A percentile compares a stretch with the other conserved stretches of the same genome.
Conservation (phyloP, 35 echinoderm and acorn worm species). For the Strongylocentrotus purpuratus region DNA sequence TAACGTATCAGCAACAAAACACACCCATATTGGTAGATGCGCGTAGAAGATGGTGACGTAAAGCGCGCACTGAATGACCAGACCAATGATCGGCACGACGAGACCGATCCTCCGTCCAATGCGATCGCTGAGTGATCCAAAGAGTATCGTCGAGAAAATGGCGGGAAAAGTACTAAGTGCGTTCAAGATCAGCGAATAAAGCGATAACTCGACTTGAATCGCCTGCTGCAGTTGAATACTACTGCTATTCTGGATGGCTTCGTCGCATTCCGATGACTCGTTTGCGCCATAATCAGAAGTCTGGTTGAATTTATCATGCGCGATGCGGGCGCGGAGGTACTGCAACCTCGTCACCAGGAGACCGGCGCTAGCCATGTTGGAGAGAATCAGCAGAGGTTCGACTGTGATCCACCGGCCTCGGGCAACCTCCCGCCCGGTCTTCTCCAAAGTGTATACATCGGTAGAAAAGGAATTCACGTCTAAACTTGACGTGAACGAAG, state of each 20-base stretch:
- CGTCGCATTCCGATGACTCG: slow-evolving; percentile 25
- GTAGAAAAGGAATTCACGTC: background rate
- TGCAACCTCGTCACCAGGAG: slow-evolving; percentile 36
- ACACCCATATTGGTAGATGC: slow-evolving; percentile 26
- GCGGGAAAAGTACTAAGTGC: slow-evolving; percentile 32
- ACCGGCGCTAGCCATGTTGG: background rate
- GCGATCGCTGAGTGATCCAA: slow-evolving; percentile 28
- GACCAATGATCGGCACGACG: background rate
- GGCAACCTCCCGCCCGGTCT: slow-evolving; percentile 26
- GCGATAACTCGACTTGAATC: slow-evolving; percentile 14
- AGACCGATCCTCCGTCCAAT: background rate
- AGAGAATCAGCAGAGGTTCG: slow-evolving; percentile 24
- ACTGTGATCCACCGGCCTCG: slow-evolving; percentile 29
- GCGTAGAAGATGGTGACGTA: slow-evolving; percentile 12
- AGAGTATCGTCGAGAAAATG: slow-evolving; percentile 33
- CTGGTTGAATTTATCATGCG: slow-evolving; percentile 34
- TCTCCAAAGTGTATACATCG: background rate
- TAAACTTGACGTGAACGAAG: slow-evolving; percentile 15
- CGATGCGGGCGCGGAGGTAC: slow-evolving; percentile 28
- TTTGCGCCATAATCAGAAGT: background rate
- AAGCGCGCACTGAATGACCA: background rate
- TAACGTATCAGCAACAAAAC: slow-evolving; percentile 33
- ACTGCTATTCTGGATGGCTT: slow-evolving; percentile 8
- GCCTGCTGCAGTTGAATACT: slow-evolving; percentile 7
- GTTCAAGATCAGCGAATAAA: slow-evolving; percentile 30